Evolutionary conservation across 2,113 vertebrate genomes (phyloP), one percentile per base, ranked within the genome.

Genomic region (human): DNA sequence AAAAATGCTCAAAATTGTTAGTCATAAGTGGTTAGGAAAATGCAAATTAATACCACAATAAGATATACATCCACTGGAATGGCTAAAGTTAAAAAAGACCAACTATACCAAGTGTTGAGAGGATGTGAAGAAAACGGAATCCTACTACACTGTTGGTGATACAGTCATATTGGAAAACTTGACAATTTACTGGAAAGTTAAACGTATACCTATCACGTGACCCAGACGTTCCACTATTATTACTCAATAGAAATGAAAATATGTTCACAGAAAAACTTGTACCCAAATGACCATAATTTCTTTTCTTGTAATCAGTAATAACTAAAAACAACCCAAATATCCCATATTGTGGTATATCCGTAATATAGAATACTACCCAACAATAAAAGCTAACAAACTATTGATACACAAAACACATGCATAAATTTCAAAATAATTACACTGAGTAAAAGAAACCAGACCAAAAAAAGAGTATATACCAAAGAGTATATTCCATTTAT

Each of bases 291-390:
- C 91, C 55, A 76, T 27, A 43, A 87, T 79, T 17, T 7, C 64
- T 87, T 87, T 88, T 48, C 66, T 75, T 35, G 11, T 89, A 96
- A 78, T 94, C 68, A 88, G 45, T 78, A 70, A 75, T 40, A 96
- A 82, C 18, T 76, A 48, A 96, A 92, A 92, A 68, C 3, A 20
- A 94, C 8, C 10, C 30, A 88, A 79, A 85, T 40, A 89, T 73
- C 30, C 52, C 70, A 78, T 89, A 78, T 64, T 55, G 50, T 20
- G n/a, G 8, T 40, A 78, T 79, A 72, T 83, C 4, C 85, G 27
- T 40, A 94, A 92, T 94, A 82, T 16, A 43, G 17, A 88, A 82
- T 70, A 92, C 25, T 64, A 82, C 14, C 25, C 43, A 89, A 82
- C 14, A 91, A 90, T 76, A 78, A 92, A 84, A 72, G 43, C 9